These are phyloP conservation scores for Meriones psammophilus DNA, from an alignment of 2,797 vertebrate genomes.

Conservation along the genomic window DNA sequence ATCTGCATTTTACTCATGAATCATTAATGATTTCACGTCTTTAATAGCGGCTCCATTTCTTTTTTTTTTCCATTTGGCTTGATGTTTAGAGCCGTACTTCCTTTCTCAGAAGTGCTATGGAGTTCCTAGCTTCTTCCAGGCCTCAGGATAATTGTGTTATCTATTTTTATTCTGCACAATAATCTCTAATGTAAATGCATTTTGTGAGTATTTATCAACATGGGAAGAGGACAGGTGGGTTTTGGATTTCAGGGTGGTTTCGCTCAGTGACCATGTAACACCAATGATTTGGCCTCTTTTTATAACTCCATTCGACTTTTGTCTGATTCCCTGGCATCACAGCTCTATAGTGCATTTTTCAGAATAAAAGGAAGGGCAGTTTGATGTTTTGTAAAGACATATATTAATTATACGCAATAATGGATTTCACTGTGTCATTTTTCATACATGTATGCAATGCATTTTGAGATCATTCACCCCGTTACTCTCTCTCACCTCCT, in stretches of 20 bases:
- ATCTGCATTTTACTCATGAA: not conserved
- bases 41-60: not conserved
- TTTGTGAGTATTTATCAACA: not conserved
- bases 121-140: not conserved
- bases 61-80: not conserved
- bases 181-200: not conserved
- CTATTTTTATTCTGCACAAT: not conserved
- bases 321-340: not conserved
- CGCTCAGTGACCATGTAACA: not conserved
- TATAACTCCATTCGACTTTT: not conserved
- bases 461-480: not conserved
- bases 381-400: not conserved
- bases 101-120: not conserved
- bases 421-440: not conserved
- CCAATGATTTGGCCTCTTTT: not conserved
- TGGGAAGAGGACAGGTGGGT: not conserved
- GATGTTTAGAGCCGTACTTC: not conserved
- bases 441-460: not conserved
- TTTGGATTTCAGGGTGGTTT: not conserved
- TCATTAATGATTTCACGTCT: not conserved
- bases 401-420: not conserved
- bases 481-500: no score
- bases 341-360: not conserved
- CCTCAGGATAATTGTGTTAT: not conserved
- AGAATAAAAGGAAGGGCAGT: not conserved